Evolutionary conservation across 2,888 invertebrate species (phyloP), one percentile per base, ranked within the genome.

Genomic region (Ophion ventricosus): DNA sequence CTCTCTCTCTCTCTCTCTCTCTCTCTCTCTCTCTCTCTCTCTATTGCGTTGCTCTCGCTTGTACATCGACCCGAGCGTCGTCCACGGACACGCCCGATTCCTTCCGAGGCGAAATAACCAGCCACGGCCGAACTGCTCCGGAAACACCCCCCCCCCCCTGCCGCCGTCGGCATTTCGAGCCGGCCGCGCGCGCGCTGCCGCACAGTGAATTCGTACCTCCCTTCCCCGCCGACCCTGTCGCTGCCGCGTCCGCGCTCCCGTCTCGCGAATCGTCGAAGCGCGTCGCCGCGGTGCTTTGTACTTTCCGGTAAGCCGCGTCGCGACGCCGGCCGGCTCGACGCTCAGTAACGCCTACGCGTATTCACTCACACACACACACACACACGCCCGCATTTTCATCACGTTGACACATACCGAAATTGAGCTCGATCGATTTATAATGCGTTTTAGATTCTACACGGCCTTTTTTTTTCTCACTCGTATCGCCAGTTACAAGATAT

Each of bases 281-380:
- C 86, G 85, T 87, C 88, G 73, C 83, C 70, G 70, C 78, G 70
- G 85, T 87, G 86, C 89, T 90, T 90, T 89, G 89, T 90, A 90
- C 89, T 90, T 88, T 90, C 89, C 90, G 88, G 81, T 79, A 74
- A 75, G 59, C 79, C 75, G 81, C 78, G 75, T 66, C 81, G 70
- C 78, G 64, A 79, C 78, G 82, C 84, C 76, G 79, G 82, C 80
- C 83, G 83, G 83, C 78, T 70, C 29, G n/a, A 29, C 61, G 70
- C 61, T 78, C 78, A 70, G 69, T 54, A 61, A 79, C 78, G 61
- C 72, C 70, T 40, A 67, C 80, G 59, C 64, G 17, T 26, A 57
- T 64, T 8, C 7, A 57, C 23, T 8, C 43, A 17, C 40, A 57
- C 57, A n/a, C 5, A 64, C 26, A 54, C 25, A 14, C 2, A 64